Base-by-base conservation (phyloP, 2,797 vertebrate genomes). In the Nannoperca obscura region DNA sequence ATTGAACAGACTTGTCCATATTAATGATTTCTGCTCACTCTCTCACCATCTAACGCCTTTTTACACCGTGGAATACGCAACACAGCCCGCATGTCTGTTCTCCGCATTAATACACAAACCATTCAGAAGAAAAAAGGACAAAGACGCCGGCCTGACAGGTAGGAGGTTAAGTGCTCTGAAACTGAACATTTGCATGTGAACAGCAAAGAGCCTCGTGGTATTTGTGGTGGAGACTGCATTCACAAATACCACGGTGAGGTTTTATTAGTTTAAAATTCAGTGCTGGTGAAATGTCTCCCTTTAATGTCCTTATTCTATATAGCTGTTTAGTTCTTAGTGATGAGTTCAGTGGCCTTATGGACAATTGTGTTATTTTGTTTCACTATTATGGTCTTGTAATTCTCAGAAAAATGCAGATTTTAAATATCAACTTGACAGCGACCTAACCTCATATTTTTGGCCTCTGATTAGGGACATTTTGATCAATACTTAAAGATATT, bases 21-120 rank as follows among this genome's bases (percentile, higher is more conserved):
- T 74, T 49, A 80, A 59, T 47, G 66, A 55, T 69, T 75, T 81
- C 68, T 17, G n/a, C 27, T 57, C 52, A 42, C 22, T 50, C 53
- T 17, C 11, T n/a, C 4, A 64, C 64, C 60, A 50, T 58, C 34
- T 36, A 22, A 63, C 49, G 22, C 19, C 22, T 11, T 30, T 22
- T 47, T 27, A 36, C 64, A 34, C 27, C 1, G 40, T 72, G 40
- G 86, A 92, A 91, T 92, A 90, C 90, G 78, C 91, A 86, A 81
- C 50, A 53, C 50, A 49, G 14, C 34, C 69, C 36, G 67, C 71
- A 7, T 44, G 64, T 57, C 76, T 47, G 54, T 74, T 65, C 71
- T 62, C 63, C 5, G 73, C 74, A 78, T 87, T 89, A 84, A 88
- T 84, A 86, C 88, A 83, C 88, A 86, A 83, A 78, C 14, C 53